Evolutionary conservation across 1,140 invertebrate species (phyloP), one percentile per base, ranked within the genome.

Genomic region (Drosophila burlai): DNA sequence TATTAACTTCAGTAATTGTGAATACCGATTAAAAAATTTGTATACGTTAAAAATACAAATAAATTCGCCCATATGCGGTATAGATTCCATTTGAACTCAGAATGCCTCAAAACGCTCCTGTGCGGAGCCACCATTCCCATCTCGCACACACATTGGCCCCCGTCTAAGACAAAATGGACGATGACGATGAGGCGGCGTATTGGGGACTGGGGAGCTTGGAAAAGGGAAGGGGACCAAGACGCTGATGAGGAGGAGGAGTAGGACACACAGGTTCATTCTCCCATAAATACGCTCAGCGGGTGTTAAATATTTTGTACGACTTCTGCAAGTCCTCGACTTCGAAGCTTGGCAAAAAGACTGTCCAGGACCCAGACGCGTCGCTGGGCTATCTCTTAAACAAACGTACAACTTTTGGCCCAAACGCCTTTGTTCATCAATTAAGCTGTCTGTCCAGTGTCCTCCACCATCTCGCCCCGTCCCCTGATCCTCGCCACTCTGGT

Each of bases 211-310:
- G 34, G 21, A n/a, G 9, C 54, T 50, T n/a, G 68, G 42, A 10
- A 24, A 34, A 5, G 69, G 57, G 26, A 34, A 26, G 9, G 21
- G 10, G 36, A 57, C 10, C 34, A 47, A 34, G 52, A 59, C 31
- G 60, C 15, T 64, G 77, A 71, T 58, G 74, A 54, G 46, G 58
- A 45, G 50, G 52, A 75, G 61, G 61, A 57, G 72, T 52, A 69
- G 57, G 65, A 77, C 75, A 77, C 80, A 86, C 90, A 92, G 90
- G 90, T 92, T 92, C 90, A 92, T 90, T 92, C 91, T 92, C 90
- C 90, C 90, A 92, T 91, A 92, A 92, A 92, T 85, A 82, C 71
- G 80, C 90, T 60, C 90, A 92, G 90, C 90, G 86, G 90, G 90
- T 87, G 85, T 86, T 87, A 87, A 87, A 87, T 87, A 87, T 87